Base-by-base conservation (phyloP, 2,113 vertebrate species). In the Piaya cayana region DNA sequence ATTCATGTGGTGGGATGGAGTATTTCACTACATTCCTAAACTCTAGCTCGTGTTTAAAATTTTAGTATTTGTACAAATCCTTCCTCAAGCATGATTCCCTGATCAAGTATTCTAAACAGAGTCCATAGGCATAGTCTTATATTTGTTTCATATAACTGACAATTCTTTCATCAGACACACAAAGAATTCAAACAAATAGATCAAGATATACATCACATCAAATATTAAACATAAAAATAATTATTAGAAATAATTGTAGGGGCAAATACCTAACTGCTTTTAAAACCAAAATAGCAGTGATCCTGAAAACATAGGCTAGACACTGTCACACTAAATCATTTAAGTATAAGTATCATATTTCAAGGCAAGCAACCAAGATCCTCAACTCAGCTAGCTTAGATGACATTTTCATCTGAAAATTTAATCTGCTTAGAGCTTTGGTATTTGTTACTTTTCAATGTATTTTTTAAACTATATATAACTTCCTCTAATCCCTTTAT, bases 341-440 rank as follows among this genome's bases (percentile, higher is more conserved):
- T 87, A 97, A 92, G 49, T 22, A 0, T 60, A 87, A 89, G 86
- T 92, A 65, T 92, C 92, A 89, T 50, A 94, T 97, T 97, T 97
- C 82, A 88, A 94, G 93, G 86, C 78, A 80, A 95, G 76, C 60
- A 90, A 94, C 88, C 87, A 95, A 95, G 79, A 96, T 94, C 63
- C 45, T 94, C 2, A 1, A 96, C 84, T 97, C 86, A 67, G 58
- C 27, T 92, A 94, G 89, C 58, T 88, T 93, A 59, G 74, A 74
- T 91, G 78, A 94, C 72, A 78, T 87, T 96, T 97, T 68, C 79
- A 88, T 93, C 50, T 96, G 63, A 97, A 96, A 96, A 95, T 85
- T 87, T 92, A 95, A 96, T 91, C 64, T 84, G 21, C 74, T 85
- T 86, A 52, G 56, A 92, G 70, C 37, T 88, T 94, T 29, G 8